These are phyloP conservation scores for Drosophila robusta DNA, from an alignment of 2,888 invertebrate species.

Conservation along the genomic window DNA sequence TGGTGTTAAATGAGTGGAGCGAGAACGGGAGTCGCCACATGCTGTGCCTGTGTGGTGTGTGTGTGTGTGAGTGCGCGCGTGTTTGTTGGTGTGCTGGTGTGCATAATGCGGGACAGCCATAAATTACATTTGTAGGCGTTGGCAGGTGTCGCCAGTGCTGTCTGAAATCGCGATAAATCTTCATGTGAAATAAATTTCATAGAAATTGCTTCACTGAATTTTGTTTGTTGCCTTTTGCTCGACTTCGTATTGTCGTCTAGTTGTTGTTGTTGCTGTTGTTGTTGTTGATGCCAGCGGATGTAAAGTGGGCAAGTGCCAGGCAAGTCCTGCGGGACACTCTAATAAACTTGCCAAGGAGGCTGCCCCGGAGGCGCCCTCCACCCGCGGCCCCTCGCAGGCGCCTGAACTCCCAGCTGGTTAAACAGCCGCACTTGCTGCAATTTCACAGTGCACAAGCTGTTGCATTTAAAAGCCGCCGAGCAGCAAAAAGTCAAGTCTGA, in stretches of 20 bases:
- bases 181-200: slow-evolving; percentile 85
- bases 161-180: slow-evolving; percentile 86
- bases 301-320: slow-evolving; percentile 61
- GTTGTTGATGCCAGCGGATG: slow-evolving; percentile 63
- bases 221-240: slow-evolving; percentile 77
- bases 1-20: slow-evolving; percentile 58
- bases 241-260: slow-evolving; percentile 56
- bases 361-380: slow-evolving; percentile 17
- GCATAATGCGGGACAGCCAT: slow-evolving; percentile 84
- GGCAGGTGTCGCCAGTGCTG: slow-evolving; percentile 86
- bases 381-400: slow-evolving; percentile 3
- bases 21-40: slow-evolving; percentile 61
- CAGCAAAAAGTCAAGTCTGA: slow-evolving; percentile 67
- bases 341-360: slow-evolving; percentile 66
- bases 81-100: slow-evolving; percentile 62
- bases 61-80: slow-evolving; percentile 35
- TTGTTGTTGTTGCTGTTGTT: slow-evolving; percentile 28
- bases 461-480: slow-evolving; percentile 64
- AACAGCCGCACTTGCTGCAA: slow-evolving; percentile 36
- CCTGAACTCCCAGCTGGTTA: slow-evolving; percentile 19
- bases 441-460: slow-evolving; percentile 65
- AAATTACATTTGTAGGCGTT: slow-evolving; percentile 86
- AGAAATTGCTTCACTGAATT: slow-evolving; percentile 85
- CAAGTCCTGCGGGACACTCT: slow-evolving; percentile 73
- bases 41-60: slow-evolving; percentile 56